A percentile compares a stretch with the other conserved stretches of the same genome.
These are phyloP conservation scores for Coccyzus lansbergi DNA, from an alignment of 2,797 vertebrate genomes.

Conservation along the genomic window DNA sequence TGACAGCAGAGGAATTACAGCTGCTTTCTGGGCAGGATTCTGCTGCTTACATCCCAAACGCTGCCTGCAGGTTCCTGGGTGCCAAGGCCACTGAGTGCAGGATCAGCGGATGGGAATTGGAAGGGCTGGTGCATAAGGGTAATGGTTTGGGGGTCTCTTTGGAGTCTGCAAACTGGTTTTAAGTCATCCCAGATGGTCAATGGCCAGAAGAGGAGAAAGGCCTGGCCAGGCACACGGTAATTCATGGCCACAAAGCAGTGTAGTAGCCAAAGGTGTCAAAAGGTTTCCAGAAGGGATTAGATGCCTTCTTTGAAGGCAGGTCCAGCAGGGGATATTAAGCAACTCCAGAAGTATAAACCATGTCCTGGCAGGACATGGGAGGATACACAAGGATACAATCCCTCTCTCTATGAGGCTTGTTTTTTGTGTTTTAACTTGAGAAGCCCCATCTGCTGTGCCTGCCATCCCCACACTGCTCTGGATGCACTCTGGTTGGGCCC, in stretches of 20 bases:
- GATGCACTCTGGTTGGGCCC: not conserved
- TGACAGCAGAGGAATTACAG: not conserved
- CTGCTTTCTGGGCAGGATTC: not conserved
- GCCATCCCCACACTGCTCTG: not conserved
- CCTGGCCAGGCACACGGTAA: not conserved
- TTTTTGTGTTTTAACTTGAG: slow-evolving; percentile 6
- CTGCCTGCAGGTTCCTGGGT: rapidly evolving
- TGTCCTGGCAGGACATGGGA: not conserved
- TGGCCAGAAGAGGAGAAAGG: not conserved
- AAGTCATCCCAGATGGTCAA: not conserved
- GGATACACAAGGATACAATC: not conserved
- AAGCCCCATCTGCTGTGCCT: slow-evolving; percentile 1
- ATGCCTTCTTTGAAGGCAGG: not conserved
- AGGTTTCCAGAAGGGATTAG: slow-evolving; percentile 31
- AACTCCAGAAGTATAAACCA: slow-evolving; percentile 23
- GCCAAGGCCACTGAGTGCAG: not conserved
- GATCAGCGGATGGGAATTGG: not conserved
- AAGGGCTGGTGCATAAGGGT: rapidly evolving
- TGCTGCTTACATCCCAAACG: not conserved
- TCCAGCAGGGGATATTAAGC: not conserved
- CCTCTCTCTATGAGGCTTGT: not conserved
- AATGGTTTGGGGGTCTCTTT: not conserved
- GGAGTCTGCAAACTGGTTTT: not conserved
- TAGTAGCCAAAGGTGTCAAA: not conserved
- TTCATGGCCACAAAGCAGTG: not conserved